Percentiles rank a stretch among this genome's conserved stretches.
These are phyloP conservation scores for Sebastes jordani DNA, from an alignment of 2,797 vertebrate genomes.

Conservation along the genomic window DNA sequence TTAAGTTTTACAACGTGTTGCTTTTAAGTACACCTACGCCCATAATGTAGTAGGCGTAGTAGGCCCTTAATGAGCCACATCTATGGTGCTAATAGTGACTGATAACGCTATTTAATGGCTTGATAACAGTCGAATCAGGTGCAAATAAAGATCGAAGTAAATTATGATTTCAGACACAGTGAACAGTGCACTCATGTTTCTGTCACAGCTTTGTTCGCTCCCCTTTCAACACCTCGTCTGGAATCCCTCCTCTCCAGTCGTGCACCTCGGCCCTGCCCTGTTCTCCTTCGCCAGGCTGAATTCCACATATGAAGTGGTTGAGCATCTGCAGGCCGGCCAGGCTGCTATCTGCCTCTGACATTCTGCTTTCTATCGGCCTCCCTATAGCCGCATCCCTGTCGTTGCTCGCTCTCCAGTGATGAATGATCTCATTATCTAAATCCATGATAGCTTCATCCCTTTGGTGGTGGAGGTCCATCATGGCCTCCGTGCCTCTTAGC, in stretches of 20 bases:
- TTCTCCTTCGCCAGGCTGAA: conserved; percentile 28
- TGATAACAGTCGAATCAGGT: no score
- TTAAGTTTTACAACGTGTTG: no score
- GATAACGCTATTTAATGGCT: no score
- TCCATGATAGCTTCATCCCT: conserved; percentile 37
- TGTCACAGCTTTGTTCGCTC: conserved; percentile 79
- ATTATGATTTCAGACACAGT: not conserved
- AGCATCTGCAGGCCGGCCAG: conserved; percentile 73
- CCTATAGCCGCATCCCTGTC: conserved; percentile 21
- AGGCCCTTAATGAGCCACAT: no score
- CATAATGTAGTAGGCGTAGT: no score
- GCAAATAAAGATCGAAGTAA: not conserved
- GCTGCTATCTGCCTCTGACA: conserved; percentile 27
- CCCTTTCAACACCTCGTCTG: conserved; percentile 69
- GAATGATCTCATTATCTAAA: conserved; percentile 74
- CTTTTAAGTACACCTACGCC: no score
- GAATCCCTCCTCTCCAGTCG: conserved; percentile 59
- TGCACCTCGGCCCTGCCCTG: conserved; percentile 41
- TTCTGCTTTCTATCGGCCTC: conserved; percentile 23
- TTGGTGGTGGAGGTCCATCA: conserved; percentile 73
- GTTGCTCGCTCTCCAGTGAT: conserved; percentile 71
- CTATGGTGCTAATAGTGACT: no score
- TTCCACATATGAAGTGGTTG: conserved; percentile 70
- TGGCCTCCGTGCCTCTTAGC: conserved; percentile 71
- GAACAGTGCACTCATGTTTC: not conserved